Conservation (phyloP, 2,797 vertebrate genomes). For the Loriculus beryllinus region DNA sequence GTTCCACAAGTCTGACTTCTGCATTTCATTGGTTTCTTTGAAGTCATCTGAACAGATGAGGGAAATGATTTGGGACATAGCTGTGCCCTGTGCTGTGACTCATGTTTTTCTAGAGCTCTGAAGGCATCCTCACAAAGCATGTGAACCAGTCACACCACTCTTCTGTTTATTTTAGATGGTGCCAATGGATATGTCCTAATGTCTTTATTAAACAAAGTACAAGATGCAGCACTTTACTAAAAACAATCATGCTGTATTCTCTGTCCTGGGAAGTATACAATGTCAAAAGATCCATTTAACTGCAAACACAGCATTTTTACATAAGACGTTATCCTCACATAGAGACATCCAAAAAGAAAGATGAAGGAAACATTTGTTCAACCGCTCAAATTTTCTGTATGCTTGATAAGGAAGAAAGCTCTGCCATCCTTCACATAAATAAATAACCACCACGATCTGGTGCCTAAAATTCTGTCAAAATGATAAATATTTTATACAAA, state of each 20-base stretch:
- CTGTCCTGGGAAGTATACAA: background rate
- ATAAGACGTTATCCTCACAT: background rate
- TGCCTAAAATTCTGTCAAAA: background rate
- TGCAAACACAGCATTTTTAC: background rate
- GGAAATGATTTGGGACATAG: background rate
- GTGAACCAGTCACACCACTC: background rate
- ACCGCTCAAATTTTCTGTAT: background rate
- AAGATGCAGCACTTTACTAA: background rate
- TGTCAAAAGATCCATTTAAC: background rate
- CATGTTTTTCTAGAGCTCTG: background rate
- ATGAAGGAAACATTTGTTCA: background rate
- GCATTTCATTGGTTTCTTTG: background rate
- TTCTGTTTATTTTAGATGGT: background rate
- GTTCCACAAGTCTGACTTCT: background rate
- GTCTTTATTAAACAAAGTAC: background rate
- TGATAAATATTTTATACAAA: background rate
- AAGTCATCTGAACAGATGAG: background rate
- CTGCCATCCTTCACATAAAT: background rate
- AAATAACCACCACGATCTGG: background rate
- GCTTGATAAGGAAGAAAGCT: background rate
- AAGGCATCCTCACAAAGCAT: accelerated
- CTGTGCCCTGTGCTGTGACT: background rate
- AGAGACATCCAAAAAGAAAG: background rate
- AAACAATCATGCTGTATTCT: background rate
- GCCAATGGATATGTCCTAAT: background rate